Base-by-base conservation (phyloP, 2,797 vertebrate genomes). In the Parauchenoglanis ngamensis region DNA sequence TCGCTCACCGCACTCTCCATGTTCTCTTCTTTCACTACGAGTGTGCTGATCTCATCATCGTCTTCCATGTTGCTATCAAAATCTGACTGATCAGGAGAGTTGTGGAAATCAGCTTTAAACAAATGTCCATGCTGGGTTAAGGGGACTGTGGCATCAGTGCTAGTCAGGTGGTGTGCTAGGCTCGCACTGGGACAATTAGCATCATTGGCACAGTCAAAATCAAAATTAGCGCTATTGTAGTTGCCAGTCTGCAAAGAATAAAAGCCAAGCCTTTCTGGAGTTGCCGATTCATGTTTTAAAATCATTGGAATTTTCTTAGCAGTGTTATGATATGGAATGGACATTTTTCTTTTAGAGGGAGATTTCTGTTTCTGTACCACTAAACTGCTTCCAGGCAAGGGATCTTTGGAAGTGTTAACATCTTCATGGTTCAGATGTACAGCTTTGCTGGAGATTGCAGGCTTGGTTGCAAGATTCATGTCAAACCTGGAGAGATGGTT, bases 271-370 rank as follows among this genome's bases (percentile, higher is more conserved):
- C 94, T 95, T 91, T 96, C 96, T 92, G 95, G 95, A 90, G 95
- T 94, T 91, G 89, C 91, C 85, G 95, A 96, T 93, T 97, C 95
- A 92, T 95, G 94, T 95, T 96, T 97, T 88, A 96, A 95, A 94
- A 96, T 93, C 93, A 96, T 94, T 94, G 95, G 94, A 94, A 65
- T 25, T 67, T 95, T 96, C 94, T 96, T 96, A 90, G 96, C 94
- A 93, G 96, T 96, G 94, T 96, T 97, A 92, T 95, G 96, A 94
- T 94, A 97, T 88, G 96, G 96, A 92, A 97, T 91, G 87, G 93
- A 94, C 93, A 93, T 94, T 91, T 93, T 93, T 88, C 93, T 92
- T 90, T 92, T 91, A 72, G 93, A 93, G 80, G 90, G 92, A 86
- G 91, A 92, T 88, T 94, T 94, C 85, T 89, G 91, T 84, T 87